Evolutionary conservation across 2,113 vertebrate genomes (phyloP).

Genomic region (Acrocephalus kingi): DNA sequence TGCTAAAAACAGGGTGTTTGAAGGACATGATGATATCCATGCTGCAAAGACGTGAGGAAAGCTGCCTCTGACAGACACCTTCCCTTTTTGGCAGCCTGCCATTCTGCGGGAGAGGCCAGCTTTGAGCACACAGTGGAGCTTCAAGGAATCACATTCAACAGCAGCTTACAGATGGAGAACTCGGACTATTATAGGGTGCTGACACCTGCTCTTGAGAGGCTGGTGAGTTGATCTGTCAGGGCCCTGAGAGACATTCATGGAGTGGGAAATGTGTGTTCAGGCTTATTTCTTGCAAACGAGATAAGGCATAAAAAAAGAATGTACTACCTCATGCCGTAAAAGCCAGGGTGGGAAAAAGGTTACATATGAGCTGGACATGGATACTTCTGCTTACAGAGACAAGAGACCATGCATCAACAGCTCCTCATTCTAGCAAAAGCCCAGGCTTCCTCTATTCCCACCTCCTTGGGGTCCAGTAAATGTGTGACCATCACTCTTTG

Average conservation of each 20-base stretch:
- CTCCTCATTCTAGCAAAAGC: background rate
- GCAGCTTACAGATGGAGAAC: constrained; percentile 70
- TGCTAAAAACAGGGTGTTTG: background rate
- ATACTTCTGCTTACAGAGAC: background rate
- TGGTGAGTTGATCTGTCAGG: constrained; percentile 71
- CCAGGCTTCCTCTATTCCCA: background rate
- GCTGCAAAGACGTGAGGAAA: background rate
- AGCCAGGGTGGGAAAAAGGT: background rate
- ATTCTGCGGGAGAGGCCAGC: background rate
- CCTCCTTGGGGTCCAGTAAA: background rate
- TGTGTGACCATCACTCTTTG: background rate
- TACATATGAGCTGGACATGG: background rate
- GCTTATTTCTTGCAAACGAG: background rate
- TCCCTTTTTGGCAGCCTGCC: constrained; percentile 60
- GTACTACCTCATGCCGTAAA: background rate
- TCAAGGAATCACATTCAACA: constrained; percentile 79
- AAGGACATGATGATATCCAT: background rate
- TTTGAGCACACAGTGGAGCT: constrained; percentile 82
- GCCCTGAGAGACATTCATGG: background rate
- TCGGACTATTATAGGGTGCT: constrained; percentile 79
- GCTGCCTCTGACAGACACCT: background rate
- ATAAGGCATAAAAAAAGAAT: background rate
- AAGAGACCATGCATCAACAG: background rate
- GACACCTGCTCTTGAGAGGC: constrained; percentile 77
- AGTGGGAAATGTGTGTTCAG: background rate